Percentiles rank a stretch among this genome's conserved stretches.
Conservation (phyloP, 2,113 vertebrate genomes). For the Penelope pileata region DNA sequence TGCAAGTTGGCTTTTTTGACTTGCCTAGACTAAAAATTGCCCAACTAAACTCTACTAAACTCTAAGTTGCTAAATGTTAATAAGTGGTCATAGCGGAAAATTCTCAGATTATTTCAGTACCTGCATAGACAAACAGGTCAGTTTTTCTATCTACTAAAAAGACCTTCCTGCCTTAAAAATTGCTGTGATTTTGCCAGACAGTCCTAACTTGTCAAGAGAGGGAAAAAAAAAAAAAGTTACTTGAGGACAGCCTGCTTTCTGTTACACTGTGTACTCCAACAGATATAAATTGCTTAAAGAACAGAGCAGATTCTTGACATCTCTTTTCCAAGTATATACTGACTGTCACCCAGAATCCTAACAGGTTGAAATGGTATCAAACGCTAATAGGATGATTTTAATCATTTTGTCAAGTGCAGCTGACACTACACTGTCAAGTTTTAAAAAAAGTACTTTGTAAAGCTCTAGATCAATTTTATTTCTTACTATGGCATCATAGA, state of each 20-base stretch:
- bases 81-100: neutral
- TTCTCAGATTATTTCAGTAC: neutral
- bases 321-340: neutral
- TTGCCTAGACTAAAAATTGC: neutral
- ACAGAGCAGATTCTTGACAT: neutral
- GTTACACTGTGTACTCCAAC: neutral
- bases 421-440: neutral
- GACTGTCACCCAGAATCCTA: neutral
- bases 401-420: neutral
- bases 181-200: neutral
- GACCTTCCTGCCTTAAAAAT: neutral
- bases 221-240: neutral
- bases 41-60: neutral
- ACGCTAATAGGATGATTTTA: neutral
- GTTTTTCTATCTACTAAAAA: neutral
- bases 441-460: neutral
- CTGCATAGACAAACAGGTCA: neutral
- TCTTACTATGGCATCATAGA: neutral
- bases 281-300: constrained; percentile 21
- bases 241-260: neutral
- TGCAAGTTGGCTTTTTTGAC: neutral
- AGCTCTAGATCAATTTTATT: neutral
- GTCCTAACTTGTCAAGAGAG: neutral
- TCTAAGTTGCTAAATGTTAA: neutral
- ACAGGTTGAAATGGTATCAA: neutral